phyloP scores from a whole-genome alignment of 1,140 invertebrate genomes.

The Globodera rostochiensis region DNA sequence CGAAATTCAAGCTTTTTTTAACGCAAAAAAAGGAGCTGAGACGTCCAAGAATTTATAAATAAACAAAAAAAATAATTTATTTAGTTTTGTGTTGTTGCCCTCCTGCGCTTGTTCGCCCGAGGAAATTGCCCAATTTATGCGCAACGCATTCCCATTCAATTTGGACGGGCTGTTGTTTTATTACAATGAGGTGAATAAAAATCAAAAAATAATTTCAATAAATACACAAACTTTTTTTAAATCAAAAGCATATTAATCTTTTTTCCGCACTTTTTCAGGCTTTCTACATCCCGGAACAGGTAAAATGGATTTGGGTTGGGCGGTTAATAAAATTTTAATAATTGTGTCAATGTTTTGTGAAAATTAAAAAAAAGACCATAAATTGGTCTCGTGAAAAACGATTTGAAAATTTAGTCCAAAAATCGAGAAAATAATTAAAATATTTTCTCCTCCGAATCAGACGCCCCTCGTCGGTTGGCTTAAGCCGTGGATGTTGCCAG shows the following conservation, averaged over 20 bases:
- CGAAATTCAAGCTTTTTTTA: no score
- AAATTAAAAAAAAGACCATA: no score
- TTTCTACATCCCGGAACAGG: conserved; percentile 25
- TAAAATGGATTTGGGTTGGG: neutral
- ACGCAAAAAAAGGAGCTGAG: no score
- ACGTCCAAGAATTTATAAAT: no score
- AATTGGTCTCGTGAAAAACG: no score
- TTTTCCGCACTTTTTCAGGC: conserved; percentile 19
- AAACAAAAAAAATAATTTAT: neutral
- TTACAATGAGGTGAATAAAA: conserved; percentile 20
- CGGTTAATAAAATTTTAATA: neutral
- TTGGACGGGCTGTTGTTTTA: conserved; percentile 40
- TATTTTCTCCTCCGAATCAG: conserved; percentile 13
- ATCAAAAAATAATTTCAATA: neutral
- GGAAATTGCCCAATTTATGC: conserved; percentile 38
- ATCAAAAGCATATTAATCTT: conserved; percentile 1
- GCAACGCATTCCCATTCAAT: conserved; percentile 27
- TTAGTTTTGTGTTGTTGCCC: conserved; percentile 18
- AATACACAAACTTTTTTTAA: neutral
- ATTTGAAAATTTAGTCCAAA: no score
- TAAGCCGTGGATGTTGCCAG: conserved; percentile 27
- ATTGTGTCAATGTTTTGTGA: no score
- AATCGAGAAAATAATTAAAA: neutral
- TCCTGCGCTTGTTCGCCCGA: conserved; percentile 29
- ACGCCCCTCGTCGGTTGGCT: conserved; percentile 42